A percentile compares a stretch with the other conserved stretches of the same genome.
phyloP scores from a whole-genome alignment of 2,888 invertebrate genomes.

The Drosophila setosimentum region DNA sequence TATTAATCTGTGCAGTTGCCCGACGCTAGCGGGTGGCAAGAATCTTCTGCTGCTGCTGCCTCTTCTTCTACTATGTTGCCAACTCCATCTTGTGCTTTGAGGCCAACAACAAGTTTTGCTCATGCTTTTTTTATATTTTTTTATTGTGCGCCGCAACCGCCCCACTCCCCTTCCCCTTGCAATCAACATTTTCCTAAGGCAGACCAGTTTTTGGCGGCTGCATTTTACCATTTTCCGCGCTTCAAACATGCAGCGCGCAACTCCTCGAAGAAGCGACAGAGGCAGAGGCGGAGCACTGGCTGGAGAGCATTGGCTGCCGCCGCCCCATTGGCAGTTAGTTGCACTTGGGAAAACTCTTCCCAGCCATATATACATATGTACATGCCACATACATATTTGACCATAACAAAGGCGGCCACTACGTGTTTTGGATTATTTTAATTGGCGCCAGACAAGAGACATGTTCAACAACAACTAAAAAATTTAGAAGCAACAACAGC shows the following conservation, averaged over 20 bases:
- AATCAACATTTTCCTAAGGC: slow-evolving; percentile 65
- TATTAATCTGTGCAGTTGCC: slow-evolving; percentile 14
- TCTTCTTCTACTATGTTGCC: slow-evolving; percentile 25
- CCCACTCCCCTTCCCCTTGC: slow-evolving; percentile 15
- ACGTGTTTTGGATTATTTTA: slow-evolving; percentile 77
- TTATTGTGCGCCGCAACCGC: not conserved
- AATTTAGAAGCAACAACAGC: not conserved
- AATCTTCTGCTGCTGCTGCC: slow-evolving; percentile 44
- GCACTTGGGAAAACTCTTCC: slow-evolving; percentile 61
- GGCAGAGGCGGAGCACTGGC: slow-evolving; percentile 22
- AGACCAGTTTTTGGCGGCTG: slow-evolving; percentile 77
- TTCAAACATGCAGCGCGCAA: slow-evolving; percentile 35
- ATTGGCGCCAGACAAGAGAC: slow-evolving; percentile 52
- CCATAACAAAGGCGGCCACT: slow-evolving; percentile 62
- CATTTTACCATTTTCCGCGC: slow-evolving; percentile 78
- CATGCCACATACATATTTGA: slow-evolving; percentile 20
- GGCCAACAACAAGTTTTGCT: slow-evolving; percentile 76
- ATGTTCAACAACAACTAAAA: slow-evolving; percentile 25
- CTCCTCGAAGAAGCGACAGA: slow-evolving; percentile 18
- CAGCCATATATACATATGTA: slow-evolving; percentile 45
- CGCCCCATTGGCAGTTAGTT: slow-evolving; percentile 57
- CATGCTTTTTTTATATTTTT: slow-evolving; percentile 41
- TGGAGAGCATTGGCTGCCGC: slow-evolving; percentile 31
- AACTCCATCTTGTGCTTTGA: slow-evolving; percentile 66
- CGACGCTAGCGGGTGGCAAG: slow-evolving; percentile 53